Percentiles rank a stretch among this genome's conserved stretches.
phyloP scores from a whole-genome alignment of 2,888 invertebrate species.

The Drosophila mettleri region DNA sequence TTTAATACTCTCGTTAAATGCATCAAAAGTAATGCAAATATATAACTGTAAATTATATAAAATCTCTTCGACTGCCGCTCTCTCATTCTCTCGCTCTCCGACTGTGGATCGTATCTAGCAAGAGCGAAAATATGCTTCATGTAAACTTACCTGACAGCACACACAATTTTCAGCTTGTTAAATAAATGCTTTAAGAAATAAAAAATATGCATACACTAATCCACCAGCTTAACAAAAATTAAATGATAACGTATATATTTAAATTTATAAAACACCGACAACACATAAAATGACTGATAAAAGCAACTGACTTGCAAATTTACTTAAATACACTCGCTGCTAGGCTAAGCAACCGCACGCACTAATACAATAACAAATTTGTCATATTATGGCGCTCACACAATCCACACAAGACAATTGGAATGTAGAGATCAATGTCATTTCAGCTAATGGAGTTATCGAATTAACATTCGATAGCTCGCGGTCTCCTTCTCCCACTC shows the following conservation, averaged over 20 bases:
- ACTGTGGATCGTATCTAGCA: not conserved
- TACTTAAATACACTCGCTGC: not conserved
- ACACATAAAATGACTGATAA: too few species aligned
- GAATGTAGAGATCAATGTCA: not conserved
- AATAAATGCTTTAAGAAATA: not conserved
- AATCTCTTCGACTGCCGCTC: not conserved
- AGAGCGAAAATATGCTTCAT: not conserved
- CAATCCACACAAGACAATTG: not conserved
- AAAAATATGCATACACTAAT: not conserved
- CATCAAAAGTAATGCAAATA: not conserved
- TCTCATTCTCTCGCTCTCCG: not conserved
- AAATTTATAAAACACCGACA: not conserved
- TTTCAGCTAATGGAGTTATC: not conserved
- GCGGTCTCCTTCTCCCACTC: not conserved
- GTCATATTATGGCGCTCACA: not conserved
- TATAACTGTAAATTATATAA: not conserved
- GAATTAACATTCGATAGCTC: not conserved
- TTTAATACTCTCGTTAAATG: not conserved
- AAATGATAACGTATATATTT: not conserved
- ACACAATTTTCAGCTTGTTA: not conserved
- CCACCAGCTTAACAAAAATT: not conserved
- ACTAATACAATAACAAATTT: not conserved
- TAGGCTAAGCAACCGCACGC: not conserved
- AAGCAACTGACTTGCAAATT: not conserved
- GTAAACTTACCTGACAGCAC: not conserved